Base-by-base conservation (phyloP, 2,113 vertebrate genomes). In the Engystomops pustulosus region DNA sequence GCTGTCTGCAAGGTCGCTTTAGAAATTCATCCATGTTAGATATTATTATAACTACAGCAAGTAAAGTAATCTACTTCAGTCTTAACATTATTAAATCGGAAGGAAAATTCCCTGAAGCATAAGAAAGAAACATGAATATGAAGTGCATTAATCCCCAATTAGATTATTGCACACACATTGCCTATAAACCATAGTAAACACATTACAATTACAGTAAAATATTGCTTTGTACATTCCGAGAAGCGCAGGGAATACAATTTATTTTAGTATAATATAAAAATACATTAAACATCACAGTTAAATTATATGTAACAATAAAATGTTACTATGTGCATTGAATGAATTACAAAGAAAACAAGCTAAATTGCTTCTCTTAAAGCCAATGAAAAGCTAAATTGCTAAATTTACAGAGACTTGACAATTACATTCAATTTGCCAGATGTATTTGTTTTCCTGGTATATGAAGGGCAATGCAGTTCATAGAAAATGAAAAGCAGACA, bases 361-460 rank as follows among this genome's bases (percentile, higher is more conserved):
- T 25, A 38, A 77, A 55, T 51, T 53, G 34, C 30, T 51, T 70
- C 60, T 14, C 30, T 70, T 69, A 53, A 72, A 70, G 41, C 79
- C 45, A 81, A 70, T 70, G 65, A 81, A 81, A 72, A 41, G 7
- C 23, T 58, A 58, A 71, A 70, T 81, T 71, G 47, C 30, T 58
- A 53, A 36, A 81, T 81, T 72, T 81, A 71, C 80, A 72, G 80
- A 55, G 32, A 51, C 23, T 71, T 55, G 34, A 81, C 65, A 55
- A 81, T 51, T 55, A 23, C 65, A 53, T 72, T 58, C 18, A 38
- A 72, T 51, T 55, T 72, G 34, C 80, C 80, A 81, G 80, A 51
- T 81, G 80, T 81, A 58, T 81, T 81, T 81, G 27, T 81, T 71
- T 72, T 81, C 51, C 47, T 51, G 36, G 18, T 58, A 58, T 38